Evolutionary conservation across 2,888 invertebrate genomes (phyloP).

Genomic region (Ormyrus labotus): DNA sequence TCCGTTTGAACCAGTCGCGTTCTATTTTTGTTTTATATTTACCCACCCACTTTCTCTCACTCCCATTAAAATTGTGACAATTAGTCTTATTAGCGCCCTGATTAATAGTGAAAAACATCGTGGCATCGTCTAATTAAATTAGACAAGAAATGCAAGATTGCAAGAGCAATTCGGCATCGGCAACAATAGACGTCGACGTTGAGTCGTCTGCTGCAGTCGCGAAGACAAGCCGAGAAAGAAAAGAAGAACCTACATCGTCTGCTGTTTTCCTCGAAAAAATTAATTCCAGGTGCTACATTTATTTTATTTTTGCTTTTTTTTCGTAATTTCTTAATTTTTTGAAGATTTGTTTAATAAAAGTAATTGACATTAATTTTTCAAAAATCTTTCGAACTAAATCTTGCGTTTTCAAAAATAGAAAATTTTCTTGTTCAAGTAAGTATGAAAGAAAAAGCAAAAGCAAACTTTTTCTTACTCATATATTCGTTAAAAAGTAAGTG

Average conservation of each 20-base stretch:
- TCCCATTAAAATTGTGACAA: background rate
- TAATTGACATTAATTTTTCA: background rate
- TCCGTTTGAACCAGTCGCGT: too few species aligned
- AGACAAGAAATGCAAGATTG: slow-evolving; percentile 35
- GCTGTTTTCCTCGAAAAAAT: background rate
- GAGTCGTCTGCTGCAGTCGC: background rate
- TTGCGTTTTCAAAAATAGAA: background rate
- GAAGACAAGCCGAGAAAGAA: background rate
- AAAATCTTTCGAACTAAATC: background rate
- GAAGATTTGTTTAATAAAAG: background rate
- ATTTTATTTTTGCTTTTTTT: background rate
- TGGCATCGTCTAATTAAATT: slow-evolving; percentile 28
- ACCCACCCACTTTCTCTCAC: background rate
- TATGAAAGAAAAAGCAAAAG: too few species aligned
- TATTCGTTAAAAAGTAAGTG: background rate
- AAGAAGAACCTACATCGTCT: background rate
- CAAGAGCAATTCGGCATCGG: background rate
- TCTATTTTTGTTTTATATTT: too few species aligned
- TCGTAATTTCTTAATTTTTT: background rate
- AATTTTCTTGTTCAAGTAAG: background rate
- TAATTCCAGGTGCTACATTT: slow-evolving; percentile 7
- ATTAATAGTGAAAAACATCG: slow-evolving; percentile 13
- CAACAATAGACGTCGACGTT: background rate
- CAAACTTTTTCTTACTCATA: too few species aligned
- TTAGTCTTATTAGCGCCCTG: slow-evolving; percentile 4